Conservation (phyloP, 2,113 vertebrate genomes). For the Daubentonia madagascariensis region DNA sequence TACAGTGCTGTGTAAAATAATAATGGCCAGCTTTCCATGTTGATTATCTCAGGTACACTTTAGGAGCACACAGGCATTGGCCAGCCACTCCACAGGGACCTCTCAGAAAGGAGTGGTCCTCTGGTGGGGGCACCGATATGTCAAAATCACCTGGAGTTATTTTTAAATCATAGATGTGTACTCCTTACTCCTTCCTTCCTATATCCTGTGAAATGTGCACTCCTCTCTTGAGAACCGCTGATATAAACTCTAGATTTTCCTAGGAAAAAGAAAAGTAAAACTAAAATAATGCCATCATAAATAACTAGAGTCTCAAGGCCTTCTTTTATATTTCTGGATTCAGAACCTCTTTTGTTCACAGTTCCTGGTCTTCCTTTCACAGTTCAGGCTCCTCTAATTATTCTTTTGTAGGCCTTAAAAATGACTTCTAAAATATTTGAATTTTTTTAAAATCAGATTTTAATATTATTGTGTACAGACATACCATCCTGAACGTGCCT, state of each 20-base stretch:
- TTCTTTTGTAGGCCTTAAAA: background rate
- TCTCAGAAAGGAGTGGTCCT: background rate
- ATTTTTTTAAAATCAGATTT: conserved; percentile 18
- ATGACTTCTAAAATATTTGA: background rate
- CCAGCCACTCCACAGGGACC: background rate
- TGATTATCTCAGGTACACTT: background rate
- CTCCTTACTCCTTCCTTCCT: background rate
- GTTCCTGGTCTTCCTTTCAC: background rate
- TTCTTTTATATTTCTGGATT: background rate
- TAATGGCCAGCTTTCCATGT: background rate
- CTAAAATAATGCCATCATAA: background rate
- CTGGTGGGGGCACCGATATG: background rate
- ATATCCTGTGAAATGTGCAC: background rate
- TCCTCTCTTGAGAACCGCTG: background rate
- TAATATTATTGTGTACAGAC: background rate
- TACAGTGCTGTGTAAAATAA: background rate
- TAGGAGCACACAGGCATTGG: background rate
- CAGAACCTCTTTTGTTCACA: background rate
- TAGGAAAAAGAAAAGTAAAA: background rate
- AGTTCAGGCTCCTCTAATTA: background rate
- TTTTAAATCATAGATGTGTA: background rate
- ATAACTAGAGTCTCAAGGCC: background rate
- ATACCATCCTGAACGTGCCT: too few species aligned
- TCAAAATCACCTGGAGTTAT: background rate
- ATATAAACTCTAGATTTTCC: background rate